Percentiles rank a stretch among this genome's conserved stretches.
Conservation (phyloP, 2,888 invertebrate genomes). For the Caenorhabditis sp. region DNA sequence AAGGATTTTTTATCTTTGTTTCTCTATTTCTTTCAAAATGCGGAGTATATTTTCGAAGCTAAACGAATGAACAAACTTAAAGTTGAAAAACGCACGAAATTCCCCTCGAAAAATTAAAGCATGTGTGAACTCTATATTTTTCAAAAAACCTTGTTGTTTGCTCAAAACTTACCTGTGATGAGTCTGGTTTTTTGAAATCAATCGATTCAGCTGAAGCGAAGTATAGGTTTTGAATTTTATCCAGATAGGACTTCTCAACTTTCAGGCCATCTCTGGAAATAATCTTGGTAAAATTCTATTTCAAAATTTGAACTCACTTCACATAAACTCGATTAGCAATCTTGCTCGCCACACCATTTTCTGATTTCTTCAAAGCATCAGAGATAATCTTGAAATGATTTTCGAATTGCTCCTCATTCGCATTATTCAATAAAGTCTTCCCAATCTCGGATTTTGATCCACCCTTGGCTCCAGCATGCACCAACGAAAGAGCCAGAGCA, state of each 20-base stretch:
- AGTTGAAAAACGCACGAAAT: no score
- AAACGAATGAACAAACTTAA: no score
- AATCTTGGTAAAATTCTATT: no score
- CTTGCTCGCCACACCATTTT: conserved; percentile 17
- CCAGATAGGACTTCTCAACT: conserved; percentile 7
- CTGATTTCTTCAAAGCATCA: conserved; percentile 10
- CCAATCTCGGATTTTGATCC: conserved; percentile 16
- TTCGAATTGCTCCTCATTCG: conserved; percentile 39
- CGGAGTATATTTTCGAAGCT: no score
- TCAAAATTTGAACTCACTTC: conserved; percentile 2
- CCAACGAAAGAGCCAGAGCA: conserved; percentile 22
- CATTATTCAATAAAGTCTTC: conserved; percentile 17
- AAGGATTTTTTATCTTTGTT: no score
- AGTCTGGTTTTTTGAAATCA: conserved; percentile 6
- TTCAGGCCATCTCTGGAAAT: conserved; percentile 2
- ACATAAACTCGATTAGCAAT: conserved; percentile 31
- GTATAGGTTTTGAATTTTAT: conserved; percentile 4
- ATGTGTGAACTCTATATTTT: no score
- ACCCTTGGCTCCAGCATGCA: conserved; percentile 28
- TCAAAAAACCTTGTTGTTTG: no score
- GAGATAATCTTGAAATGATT: conserved; percentile 30
- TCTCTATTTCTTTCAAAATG: no score
- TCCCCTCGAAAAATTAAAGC: no score
- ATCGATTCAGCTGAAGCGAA: conserved; percentile 18
- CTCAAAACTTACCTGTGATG: not conserved